Conservation (phyloP, 53 echinoderm and acorn worm genomes). For the Temnopleurus reevesii region DNA sequence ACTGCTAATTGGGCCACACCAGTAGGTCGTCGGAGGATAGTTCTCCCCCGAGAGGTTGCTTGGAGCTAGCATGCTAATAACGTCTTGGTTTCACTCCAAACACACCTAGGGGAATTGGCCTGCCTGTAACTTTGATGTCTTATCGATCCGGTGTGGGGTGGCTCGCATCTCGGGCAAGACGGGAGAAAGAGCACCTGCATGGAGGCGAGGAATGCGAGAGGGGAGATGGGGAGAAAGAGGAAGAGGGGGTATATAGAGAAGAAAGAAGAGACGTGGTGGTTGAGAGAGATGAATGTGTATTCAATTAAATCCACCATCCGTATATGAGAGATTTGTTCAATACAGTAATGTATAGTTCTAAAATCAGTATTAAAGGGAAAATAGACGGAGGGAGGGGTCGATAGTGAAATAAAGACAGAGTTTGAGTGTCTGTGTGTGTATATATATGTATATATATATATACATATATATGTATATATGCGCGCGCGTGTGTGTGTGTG, state of each 20-base stretch:
- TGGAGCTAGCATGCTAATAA: slow-evolving; percentile 24
- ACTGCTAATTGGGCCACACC: slow-evolving; percentile 40
- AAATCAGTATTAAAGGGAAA: background rate
- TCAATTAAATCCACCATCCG: no score
- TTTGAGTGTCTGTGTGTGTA: no score
- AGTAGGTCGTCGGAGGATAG: background rate
- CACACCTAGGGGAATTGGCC: slow-evolving; percentile 40
- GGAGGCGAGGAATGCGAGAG: background rate
- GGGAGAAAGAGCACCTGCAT: slow-evolving; percentile 7
- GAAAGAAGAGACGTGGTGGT: background rate
- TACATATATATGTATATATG: no score
- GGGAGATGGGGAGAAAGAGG: background rate
- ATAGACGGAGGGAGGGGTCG: background rate
- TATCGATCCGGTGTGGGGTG: slow-evolving; percentile 32
- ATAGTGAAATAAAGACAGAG: background rate
- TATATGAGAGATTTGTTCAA: no score
- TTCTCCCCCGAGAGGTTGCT: background rate
- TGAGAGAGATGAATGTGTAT: background rate
- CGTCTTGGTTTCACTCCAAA: slow-evolving; percentile 42
- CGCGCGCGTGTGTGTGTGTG: no score
- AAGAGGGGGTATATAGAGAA: background rate
- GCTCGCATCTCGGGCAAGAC: background rate
- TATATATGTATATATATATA: no score
- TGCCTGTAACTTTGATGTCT: slow-evolving; percentile 46
- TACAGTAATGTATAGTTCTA: no score